Conservation (phyloP, 2,113 vertebrate genomes). For the Hemiscyllium ocellatum region DNA sequence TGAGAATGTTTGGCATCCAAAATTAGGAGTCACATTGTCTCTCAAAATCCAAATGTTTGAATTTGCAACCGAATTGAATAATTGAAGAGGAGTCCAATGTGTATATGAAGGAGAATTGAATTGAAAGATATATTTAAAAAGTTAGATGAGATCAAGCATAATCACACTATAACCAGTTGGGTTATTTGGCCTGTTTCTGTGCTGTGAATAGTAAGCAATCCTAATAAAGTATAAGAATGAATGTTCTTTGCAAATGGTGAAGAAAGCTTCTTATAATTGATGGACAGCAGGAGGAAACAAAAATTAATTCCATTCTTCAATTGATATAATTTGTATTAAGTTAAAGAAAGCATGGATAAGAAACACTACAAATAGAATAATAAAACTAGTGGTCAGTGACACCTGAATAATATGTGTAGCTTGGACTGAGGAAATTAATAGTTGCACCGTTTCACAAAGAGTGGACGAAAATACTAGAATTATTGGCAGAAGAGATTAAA, state of each 20-base stretch:
- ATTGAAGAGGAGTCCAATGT: background rate
- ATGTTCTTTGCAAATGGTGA: background rate
- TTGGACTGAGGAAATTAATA: background rate
- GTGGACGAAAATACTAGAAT: background rate
- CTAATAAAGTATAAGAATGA: background rate
- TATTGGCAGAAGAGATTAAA: background rate
- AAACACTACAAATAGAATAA: background rate
- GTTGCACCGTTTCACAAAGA: background rate
- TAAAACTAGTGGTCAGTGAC: background rate
- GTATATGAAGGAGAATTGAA: background rate
- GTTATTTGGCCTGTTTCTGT: background rate
- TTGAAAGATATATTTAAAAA: background rate
- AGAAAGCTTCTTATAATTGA: background rate
- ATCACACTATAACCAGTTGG: background rate
- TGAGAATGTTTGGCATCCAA: background rate
- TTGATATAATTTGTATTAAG: background rate
- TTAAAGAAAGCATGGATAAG: background rate
- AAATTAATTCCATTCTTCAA: background rate
- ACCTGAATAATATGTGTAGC: background rate
- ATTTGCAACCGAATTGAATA: background rate
- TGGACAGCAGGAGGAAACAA: background rate
- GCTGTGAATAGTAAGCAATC: background rate
- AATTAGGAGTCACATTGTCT: background rate
- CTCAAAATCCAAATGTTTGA: background rate
- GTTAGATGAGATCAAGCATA: background rate